phyloP scores from a whole-genome alignment of 2,797 vertebrate species.

The Dicrostonyx torquatus region DNA sequence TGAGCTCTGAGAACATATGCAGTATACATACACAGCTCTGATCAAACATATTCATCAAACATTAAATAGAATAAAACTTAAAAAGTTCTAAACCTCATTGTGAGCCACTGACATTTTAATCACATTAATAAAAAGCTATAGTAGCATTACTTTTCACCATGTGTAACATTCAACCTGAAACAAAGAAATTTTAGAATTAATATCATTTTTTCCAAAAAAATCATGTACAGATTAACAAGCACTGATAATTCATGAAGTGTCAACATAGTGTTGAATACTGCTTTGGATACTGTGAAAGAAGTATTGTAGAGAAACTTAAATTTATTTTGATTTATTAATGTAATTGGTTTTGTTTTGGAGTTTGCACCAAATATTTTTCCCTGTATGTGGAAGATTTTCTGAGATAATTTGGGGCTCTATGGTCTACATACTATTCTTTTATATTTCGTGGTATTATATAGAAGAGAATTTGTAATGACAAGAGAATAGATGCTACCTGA shows the following conservation, averaged over 20 bases:
- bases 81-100: background rate
- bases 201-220: conserved; percentile 15
- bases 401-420: background rate
- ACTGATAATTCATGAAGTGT: background rate
- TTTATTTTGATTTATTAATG: background rate
- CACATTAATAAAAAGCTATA: background rate
- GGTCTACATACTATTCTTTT: background rate
- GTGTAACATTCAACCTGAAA: background rate
- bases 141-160: background rate
- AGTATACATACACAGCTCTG: background rate
- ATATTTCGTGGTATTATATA: background rate
- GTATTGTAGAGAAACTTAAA: background rate
- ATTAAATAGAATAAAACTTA: background rate
- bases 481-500: rapidly evolving
- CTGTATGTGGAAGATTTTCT: background rate
- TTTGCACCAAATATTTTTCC: background rate
- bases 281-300: background rate
- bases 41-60: background rate
- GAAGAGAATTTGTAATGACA: background rate
- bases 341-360: background rate
- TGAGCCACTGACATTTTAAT: background rate
- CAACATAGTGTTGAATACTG: background rate
- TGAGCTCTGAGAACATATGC: background rate
- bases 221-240: background rate
- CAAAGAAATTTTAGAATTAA: background rate